Evolutionary conservation across 2,113 vertebrate species (phyloP).

Genomic region (Pituophis catenifer): DNA sequence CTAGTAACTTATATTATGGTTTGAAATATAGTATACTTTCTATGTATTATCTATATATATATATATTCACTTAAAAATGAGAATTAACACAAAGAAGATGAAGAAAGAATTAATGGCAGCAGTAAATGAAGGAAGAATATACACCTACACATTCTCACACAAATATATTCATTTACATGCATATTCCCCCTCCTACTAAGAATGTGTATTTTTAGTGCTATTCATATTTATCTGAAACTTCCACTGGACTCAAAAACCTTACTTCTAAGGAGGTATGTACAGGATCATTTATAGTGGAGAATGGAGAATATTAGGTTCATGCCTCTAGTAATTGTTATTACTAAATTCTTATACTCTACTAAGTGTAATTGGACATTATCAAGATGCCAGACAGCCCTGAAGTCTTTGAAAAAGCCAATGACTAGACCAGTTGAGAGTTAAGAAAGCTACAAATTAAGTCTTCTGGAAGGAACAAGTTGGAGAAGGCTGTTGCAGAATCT

Average conservation of each 20-base stretch:
- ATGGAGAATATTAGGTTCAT: not conserved
- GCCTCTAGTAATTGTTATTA: not conserved
- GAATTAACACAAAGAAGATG: not conserved
- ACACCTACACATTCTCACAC: not conserved
- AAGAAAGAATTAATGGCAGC: not conserved
- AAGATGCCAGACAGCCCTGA: not conserved
- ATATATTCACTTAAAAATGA: not conserved
- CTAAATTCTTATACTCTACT: not conserved
- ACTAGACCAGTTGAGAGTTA: not conserved
- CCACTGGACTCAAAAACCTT: not conserved
- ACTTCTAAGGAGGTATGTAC: not conserved
- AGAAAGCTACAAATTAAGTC: not conserved
- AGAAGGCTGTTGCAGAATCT: not conserved
- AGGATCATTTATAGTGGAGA: not conserved
- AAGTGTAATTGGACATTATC: not conserved
- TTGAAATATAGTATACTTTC: not conserved
- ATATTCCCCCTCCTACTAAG: not conserved
- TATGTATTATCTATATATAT: not conserved
- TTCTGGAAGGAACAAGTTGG: not conserved
- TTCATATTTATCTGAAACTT: not conserved
- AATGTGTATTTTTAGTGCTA: not conserved
- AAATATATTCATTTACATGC: not conserved
- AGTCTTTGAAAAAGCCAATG: not conserved
- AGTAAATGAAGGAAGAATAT: not conserved
- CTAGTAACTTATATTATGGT: not conserved